Evolutionary conservation across 2,888 invertebrate species (phyloP).

Genomic region (Drosophila hamatofila): DNA sequence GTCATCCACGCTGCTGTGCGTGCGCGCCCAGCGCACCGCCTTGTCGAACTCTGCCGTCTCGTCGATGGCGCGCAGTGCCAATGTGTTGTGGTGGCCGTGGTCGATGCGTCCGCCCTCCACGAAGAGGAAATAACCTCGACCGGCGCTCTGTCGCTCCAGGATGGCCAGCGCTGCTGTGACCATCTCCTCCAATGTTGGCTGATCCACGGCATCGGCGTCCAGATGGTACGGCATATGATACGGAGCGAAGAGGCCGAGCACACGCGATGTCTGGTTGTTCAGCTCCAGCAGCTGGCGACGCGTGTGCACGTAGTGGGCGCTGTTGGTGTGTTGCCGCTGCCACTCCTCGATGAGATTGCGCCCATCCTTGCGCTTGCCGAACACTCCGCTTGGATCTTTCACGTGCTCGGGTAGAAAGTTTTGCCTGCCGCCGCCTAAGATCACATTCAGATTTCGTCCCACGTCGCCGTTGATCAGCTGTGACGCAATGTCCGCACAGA

Average conservation of each 20-base stretch:
- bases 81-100: constrained; percentile 91
- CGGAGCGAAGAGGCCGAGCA: constrained; percentile 89
- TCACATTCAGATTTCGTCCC: constrained; percentile 90
- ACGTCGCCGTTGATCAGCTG: constrained; percentile 89
- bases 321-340: constrained; percentile 85
- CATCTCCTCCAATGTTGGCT: constrained; percentile 91
- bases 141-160: constrained; percentile 86
- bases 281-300: constrained; percentile 87
- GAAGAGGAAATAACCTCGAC: constrained; percentile 91
- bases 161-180: constrained; percentile 90
- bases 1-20: constrained; percentile 88
- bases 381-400: constrained; percentile 86
- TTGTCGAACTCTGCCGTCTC: constrained; percentile 92
- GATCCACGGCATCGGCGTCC: constrained; percentile 86
- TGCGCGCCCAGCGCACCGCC: constrained; percentile 88
- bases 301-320: constrained; percentile 88
- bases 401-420: constrained; percentile 88
- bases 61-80: constrained; percentile 89
- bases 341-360: constrained; percentile 89
- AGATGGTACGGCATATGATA: constrained; percentile 91
- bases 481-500: constrained; percentile 90
- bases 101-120: constrained; percentile 92
- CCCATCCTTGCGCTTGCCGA: constrained; percentile 87
- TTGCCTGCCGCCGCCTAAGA: constrained; percentile 91
- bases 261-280: constrained; percentile 86